Base-by-base conservation (phyloP, 2,797 vertebrate genomes). In the Sebastolobus alascanus region DNA sequence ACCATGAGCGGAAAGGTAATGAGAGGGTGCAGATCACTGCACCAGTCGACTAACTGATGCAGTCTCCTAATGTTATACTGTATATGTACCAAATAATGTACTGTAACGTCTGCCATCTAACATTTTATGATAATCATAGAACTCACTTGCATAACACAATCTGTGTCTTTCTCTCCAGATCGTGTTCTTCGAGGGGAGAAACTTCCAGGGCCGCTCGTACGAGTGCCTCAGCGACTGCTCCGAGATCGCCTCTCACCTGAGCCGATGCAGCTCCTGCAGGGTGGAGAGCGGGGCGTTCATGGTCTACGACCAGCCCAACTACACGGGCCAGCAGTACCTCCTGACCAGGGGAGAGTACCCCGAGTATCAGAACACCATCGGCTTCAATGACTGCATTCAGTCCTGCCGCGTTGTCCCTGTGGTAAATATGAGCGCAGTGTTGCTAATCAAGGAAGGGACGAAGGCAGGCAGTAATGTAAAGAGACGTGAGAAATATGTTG, bases 1-100 rank as follows among this genome's bases (percentile, higher is more conserved):
- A 84, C 80, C 87, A 91, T 88, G 92, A 92, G 76, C n/a, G 83
- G 78, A 79, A 89, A 90, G 92, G 89, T 90, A 89, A 80, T 61
- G 74, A 25, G 61, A 69, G 75, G 46, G 58, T 12, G 10, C 20
- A 38, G 33, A 35, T 31, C 60, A 25, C 50, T 66, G 56, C 65
- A 61, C 1, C 60, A 33, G 54, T 16, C 59, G 29, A 6, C 25
- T 46, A 4, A 68, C 27, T 25, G 29, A 65, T 27, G 40, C 5
- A 65, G 29, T 20, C 50, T 20, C 50, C 8, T 35, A 7, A 35
- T 68, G 52, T 54, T 68, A 76, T 20, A 31, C 12, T 40, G 33
- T 16, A 43, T 11, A 33, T 37, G 20, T 12, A 3, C 33, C 33
- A 60, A 55, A 61, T 70, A n/a, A 25, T 67, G 10, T 50, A 43